Base-by-base conservation (phyloP, 2,888 invertebrate species). In the Leptothorax acervorum region DNA sequence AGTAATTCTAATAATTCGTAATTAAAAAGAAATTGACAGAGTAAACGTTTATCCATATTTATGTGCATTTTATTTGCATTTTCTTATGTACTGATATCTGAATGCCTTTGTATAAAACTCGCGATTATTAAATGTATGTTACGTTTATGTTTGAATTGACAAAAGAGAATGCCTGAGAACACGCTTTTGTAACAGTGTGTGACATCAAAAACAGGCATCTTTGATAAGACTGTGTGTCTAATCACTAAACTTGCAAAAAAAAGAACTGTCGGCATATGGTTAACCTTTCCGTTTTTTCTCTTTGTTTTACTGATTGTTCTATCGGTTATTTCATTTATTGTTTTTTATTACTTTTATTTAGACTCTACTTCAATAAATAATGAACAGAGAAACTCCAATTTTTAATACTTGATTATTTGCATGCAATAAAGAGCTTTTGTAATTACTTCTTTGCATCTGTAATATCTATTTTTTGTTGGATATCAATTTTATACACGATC, bases 51-150 rank as follows among this genome's bases (percentile, higher is more conserved):
- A 5, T 35, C 0, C 0, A 1, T 35, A 18, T 15, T 53, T 51
- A 53, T 35, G 1, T 35, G 35, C 35, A 23, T 35, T 35, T 35
- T 35, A 35, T 35, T 35, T 35, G 3, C 5, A 2, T 51, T 35
- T 51, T 23, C 23, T 9, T n/a, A 51, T 15, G 2, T 48, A 5
- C 18, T 31, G 48, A 48, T 48, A 48, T 39, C 23, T 39, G 35
- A 71, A 15, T 35, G 51, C 35, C n/a, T 53, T 8, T n/a, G 2
- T n/a, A 71, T 9, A 71, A 51, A 51, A 15, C 51, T 51, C 35
- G 53, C 51, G 3, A 70, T 70, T 70, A 35, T 53, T 70, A 31
- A 68, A 68, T 51, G 31, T 6, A 70, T 53, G 35, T 39, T 71
- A 71, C 23, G 35, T 53, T 35, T 39, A 28, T 48, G 48, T 48